Evolutionary conservation across 2,113 vertebrate genomes (phyloP).

Genomic region (Hemiscyllium ocellatum): DNA sequence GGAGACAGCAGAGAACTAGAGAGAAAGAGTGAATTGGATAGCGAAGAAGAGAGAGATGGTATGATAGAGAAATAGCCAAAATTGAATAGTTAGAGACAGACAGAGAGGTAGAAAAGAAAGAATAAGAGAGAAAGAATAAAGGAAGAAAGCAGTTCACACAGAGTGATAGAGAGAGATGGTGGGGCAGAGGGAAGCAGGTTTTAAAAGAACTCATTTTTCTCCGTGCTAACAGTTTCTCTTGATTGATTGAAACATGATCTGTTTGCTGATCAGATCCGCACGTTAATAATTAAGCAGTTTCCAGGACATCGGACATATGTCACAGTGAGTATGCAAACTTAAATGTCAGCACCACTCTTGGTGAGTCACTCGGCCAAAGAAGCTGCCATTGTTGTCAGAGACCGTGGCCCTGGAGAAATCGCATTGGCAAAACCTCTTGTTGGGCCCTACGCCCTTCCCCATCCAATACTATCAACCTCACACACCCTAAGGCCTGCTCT

Average conservation of each 20-base stretch:
- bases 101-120: not conserved
- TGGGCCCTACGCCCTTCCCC: not conserved
- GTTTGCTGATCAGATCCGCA: not conserved
- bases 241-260: constrained; percentile 22
- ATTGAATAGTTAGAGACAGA: not conserved
- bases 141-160: not conserved
- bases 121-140: not conserved
- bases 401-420: not conserved
- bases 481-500: not conserved
- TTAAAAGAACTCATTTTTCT: not conserved
- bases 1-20: not conserved
- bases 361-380: not conserved
- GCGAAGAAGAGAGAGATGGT: too few relatives aligned
- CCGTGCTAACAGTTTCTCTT: not conserved
- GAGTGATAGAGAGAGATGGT: not conserved
- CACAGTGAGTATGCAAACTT: constrained; percentile 13
- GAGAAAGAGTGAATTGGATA: not conserved
- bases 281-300: constrained; percentile 17
- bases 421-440: too few relatives aligned
- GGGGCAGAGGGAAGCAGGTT: not conserved
- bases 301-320: not conserved
- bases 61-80: too few relatives aligned
- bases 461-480: not conserved
- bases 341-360: not conserved
- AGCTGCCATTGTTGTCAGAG: not conserved